These are phyloP conservation scores for Amblyraja radiata DNA, from an alignment of 2,797 vertebrate genomes.

Conservation along the genomic window DNA sequence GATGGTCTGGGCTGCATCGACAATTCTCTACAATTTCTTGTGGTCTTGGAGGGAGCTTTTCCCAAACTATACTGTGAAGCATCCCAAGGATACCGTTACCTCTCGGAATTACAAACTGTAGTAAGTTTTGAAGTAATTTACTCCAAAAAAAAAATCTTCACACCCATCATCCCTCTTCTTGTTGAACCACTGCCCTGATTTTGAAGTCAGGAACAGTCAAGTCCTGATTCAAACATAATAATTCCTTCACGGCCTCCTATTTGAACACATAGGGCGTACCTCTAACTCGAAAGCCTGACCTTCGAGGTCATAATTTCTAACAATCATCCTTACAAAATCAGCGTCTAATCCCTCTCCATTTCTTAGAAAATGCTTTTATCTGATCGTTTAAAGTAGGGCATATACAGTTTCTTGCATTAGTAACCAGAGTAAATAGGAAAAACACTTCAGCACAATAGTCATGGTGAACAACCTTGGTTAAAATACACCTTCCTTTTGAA, in stretches of 20 bases:
- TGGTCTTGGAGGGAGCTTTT: too few species aligned
- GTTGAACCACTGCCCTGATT: not conserved
- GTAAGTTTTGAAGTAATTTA: not conserved
- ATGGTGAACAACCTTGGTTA: not conserved
- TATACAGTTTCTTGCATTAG: not conserved
- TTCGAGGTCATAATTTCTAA: not conserved
- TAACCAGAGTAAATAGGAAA: not conserved
- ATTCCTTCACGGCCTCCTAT: not conserved
- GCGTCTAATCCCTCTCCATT: not conserved
- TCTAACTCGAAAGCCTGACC: not conserved
- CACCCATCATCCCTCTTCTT: not conserved
- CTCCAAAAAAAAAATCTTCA: not conserved
- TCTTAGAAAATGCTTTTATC: not conserved
- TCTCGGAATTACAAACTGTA: not conserved
- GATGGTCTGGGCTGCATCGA: too few species aligned
- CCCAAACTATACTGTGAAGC: too few species aligned
- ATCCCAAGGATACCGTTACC: too few species aligned
- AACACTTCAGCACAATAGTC: not conserved
- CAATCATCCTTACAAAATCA: not conserved
- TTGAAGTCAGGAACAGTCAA: not conserved
- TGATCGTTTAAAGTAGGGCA: not conserved
- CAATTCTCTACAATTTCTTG: too few species aligned
- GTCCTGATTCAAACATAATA: not conserved
- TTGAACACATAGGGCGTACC: not conserved
- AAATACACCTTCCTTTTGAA: not conserved